Base-by-base conservation (phyloP, 1,140 invertebrate species). In the Hycleus phaleratus region DNA sequence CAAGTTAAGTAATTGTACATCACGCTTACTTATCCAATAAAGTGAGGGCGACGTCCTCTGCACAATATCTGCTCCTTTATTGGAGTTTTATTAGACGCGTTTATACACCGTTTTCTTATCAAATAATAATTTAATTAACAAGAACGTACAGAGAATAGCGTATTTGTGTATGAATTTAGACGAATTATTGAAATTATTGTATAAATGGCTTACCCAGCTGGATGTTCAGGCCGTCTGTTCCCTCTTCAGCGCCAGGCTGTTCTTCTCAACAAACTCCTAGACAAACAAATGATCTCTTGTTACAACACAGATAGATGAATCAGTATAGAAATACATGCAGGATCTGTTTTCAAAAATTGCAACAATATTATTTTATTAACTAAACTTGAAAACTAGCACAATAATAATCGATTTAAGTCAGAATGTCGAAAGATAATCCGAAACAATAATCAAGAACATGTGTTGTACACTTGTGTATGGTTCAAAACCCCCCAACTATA, bases 401-500 rank as follows among this genome's bases (percentile, higher is more conserved):
- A 11, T 12, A 38, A 11, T 32, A 11, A 38, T n/a, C 8, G 48
- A 12, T 3, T 26, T 50, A n/a, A 32, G 18, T n/a, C 7, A 6
- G 8, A n/a, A 38, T 24, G 12, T 38, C 11, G 26, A 18, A 11
- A 26, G 25, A 11, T 26, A 50, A 10, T 50, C 10, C 9, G 6
- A 38, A 40, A 10, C 10, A n/a, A 50, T 44, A 43, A 32, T 32
- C 32, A 38, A 59, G 52, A 62, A 62, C 61, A 62, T 62, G 50
- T 62, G 61, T 50, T 49, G 24, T 60, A 56, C 61, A 63, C 58
- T 60, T 63, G 61, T 52, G 48, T 60, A 7, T 26, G 32, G 44
- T 38, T 46, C 32, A 32, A 32, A 32, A 32, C 32, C 32, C 26
- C 7, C 32, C 7, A 32, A 32, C 32, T 38, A 18, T 4, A 47